These are phyloP conservation scores for Protosalanx chinensis DNA, from an alignment of 2,797 vertebrate genomes.

Conservation along the genomic window DNA sequence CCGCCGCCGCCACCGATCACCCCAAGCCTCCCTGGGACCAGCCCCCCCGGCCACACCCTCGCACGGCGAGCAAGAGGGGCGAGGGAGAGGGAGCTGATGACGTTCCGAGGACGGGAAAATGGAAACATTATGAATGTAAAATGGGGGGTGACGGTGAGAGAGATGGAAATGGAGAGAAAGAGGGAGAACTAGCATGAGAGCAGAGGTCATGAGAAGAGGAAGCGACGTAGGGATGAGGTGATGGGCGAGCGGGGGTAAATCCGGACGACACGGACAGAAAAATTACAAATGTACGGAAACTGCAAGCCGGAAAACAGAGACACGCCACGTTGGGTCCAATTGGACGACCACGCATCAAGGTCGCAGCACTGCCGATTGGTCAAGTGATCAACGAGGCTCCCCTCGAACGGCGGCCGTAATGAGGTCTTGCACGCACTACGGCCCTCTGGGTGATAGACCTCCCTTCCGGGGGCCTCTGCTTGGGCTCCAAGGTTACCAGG, in stretches of 20 bases:
- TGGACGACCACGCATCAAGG: conserved; percentile 52
- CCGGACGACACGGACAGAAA: not conserved
- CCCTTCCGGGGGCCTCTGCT: conserved; percentile 39
- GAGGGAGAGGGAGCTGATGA: not conserved
- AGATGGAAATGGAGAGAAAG: not conserved
- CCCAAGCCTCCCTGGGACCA: conserved; percentile 22
- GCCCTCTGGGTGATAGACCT: conserved; percentile 57
- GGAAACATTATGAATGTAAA: conserved; percentile 9
- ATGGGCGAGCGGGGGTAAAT: conserved; percentile 20
- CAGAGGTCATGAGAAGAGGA: not conserved
- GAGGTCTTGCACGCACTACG: conserved; percentile 35
- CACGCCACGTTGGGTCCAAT: conserved; percentile 42
- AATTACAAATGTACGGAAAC: conserved; percentile 9
- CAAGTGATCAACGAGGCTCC: conserved; percentile 51
- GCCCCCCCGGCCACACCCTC: conserved; percentile 18
- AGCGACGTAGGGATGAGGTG: not conserved
- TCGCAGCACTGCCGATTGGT: conserved; percentile 40
- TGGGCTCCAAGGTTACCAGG: conserved; percentile 62
- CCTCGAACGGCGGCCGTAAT: conserved; percentile 55
- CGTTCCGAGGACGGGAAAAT: too few relatives aligned
- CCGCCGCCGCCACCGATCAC: conserved; percentile 28
- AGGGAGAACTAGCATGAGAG: not conserved
- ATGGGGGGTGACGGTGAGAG: not conserved
- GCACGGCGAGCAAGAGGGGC: not conserved
- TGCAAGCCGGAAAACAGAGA: conserved; percentile 2